Base-by-base conservation (phyloP, 1,140 invertebrate species). In the Lutraria rhynchaena region DNA sequence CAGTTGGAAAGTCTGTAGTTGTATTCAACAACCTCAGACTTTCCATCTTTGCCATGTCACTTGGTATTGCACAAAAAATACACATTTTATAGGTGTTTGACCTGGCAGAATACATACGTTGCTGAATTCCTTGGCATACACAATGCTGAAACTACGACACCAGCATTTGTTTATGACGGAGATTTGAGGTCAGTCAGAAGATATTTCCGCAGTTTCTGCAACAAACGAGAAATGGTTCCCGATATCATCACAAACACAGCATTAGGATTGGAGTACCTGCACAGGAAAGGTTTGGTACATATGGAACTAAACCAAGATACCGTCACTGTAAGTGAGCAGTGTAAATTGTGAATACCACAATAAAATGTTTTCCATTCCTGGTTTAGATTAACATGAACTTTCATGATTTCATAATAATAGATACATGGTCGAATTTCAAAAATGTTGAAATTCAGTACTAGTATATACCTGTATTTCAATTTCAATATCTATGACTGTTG, bases 271-370 rank as follows among this genome's bases (percentile, higher is more conserved):
- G 70, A 85, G 11, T 87, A 85, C 65, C 81, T 89, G 5, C 88
- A 89, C 58, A 67, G 57, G 3, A 84, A 88, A 29, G 83, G 83
- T 13, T 69, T 89, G 15, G 87, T 89, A 13, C 88, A 89, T 61
- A 87, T 88, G 86, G 88, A 89, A 60, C 82, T 89, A 11, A 84
- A 85, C 17, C 81, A 86, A 44, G 86, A 89, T 53, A 89, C 87
- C 9, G 65, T 89, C 22, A 87, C 86, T 74, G 88, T 89, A 67
- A 73, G 85, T 75, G n/a, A n/a, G n/a, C n/a, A n/a, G n/a, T n/a
- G n/a, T n/a, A n/a, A n/a, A n/a, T n/a, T n/a, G n/a, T n/a, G n/a
- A n/a, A n/a, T n/a, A n/a, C n/a, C n/a, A n/a, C n/a, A n/a, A n/a
- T n/a, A n/a, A n/a, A n/a, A n/a, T n/a, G n/a, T n/a, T n/a, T n/a